Percentiles rank a stretch among this genome's conserved stretches.
phyloP scores from a whole-genome alignment of 2,797 vertebrate species.

The Serranus cabrilla region DNA sequence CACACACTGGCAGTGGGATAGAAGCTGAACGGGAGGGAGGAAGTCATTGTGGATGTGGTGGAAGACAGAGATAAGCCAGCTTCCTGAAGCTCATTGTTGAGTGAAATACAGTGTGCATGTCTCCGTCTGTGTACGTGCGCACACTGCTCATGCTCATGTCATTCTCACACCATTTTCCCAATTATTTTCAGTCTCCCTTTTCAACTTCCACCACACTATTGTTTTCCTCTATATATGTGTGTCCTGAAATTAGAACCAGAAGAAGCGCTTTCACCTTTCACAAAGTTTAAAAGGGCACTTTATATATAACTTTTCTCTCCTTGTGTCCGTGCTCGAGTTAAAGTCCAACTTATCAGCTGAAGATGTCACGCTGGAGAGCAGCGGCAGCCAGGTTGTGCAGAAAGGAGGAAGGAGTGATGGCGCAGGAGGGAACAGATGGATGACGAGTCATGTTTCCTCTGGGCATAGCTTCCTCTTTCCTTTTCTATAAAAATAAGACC shows the following conservation, averaged over 20 bases:
- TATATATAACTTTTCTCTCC: neutral
- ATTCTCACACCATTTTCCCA: neutral
- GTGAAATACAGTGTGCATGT: slow-evolving; percentile 34
- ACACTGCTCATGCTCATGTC: neutral
- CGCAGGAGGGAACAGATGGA: slow-evolving; percentile 27
- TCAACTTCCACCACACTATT: neutral
- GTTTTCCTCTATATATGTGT: neutral
- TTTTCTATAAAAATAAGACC: slow-evolving; percentile 8
- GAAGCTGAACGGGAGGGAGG: slow-evolving; percentile 40
- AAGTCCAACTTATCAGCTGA: slow-evolving; percentile 29
- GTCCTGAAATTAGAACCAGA: neutral
- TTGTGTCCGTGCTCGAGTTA: neutral
- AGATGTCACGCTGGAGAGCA: slow-evolving; percentile 27
- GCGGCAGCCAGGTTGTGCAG: slow-evolving; percentile 29
- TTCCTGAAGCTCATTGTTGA: slow-evolving; percentile 71
- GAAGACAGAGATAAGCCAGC: slow-evolving; percentile 68
- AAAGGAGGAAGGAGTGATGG: slow-evolving; percentile 14
- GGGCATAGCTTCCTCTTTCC: slow-evolving; percentile 23
- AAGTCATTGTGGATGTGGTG: slow-evolving; percentile 64
- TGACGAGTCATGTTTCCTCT: slow-evolving; percentile 25
- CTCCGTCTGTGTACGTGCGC: slow-evolving; percentile 19
- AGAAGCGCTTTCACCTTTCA: neutral
- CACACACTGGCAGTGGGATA: slow-evolving; percentile 29
- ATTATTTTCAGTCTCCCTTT: slow-evolving; percentile 1
- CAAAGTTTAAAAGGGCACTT: slow-evolving; percentile 11